phyloP scores from a whole-genome alignment of 1,140 invertebrate genomes.

The Brachionus calyciflorus region DNA sequence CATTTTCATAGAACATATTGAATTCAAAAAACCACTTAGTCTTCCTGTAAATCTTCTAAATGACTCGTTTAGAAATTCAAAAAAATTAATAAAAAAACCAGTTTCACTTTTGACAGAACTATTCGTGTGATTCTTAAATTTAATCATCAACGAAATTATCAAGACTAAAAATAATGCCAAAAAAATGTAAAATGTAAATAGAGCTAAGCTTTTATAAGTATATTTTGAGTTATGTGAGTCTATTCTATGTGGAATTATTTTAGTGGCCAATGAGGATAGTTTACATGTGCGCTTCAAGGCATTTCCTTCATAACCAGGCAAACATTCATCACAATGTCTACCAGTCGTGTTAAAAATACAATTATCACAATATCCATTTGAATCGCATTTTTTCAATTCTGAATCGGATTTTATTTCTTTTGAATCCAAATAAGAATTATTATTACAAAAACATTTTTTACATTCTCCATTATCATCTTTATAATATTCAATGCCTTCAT shows the following conservation, averaged over 20 bases:
- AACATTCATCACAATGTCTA: conserved; percentile 48
- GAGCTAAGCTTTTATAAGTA: background rate
- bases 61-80: background rate
- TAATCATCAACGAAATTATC: background rate
- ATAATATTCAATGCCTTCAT: conserved; percentile 33
- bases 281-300: conserved; percentile 17
- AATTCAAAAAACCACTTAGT: background rate
- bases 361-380: conserved; percentile 46
- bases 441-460: conserved; percentile 28
- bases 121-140: background rate
- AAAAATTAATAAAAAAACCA: background rate
- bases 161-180: background rate
- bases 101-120: background rate
- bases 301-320: conserved; percentile 46
- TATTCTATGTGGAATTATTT: background rate
- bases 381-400: conserved; percentile 48
- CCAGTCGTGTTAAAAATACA: conserved; percentile 49
- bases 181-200: conserved; percentile 26
- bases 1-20: background rate
- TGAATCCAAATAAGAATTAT: conserved; percentile 13
- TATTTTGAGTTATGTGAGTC: background rate
- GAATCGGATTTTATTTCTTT: background rate
- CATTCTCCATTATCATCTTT: conserved; percentile 21
- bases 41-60: background rate
- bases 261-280: background rate